phyloP scores from a whole-genome alignment of 2,113 vertebrate genomes.

The Acinonyx jubatus region DNA sequence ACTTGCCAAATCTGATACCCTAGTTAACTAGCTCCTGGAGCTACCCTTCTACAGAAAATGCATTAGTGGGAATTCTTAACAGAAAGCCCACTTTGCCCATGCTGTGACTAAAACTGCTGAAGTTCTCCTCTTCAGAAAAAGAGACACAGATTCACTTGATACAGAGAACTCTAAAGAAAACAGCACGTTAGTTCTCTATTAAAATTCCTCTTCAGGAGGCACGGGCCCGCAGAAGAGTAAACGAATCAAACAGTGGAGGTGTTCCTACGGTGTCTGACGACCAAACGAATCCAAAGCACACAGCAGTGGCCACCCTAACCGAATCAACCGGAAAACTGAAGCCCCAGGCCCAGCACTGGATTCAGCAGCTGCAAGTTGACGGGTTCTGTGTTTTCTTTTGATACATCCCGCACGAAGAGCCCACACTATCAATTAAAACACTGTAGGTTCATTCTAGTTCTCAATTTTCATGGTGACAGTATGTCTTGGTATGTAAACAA shows the following conservation, averaged over 20 bases:
- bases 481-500: not conserved
- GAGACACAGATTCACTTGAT: not conserved
- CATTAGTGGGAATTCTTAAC: constrained; percentile 56
- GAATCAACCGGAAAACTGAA: not conserved
- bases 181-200: not conserved
- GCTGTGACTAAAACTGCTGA: not conserved
- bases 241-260: not conserved
- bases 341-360: not conserved
- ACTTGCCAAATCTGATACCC: constrained; percentile 45
- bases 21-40: constrained; percentile 58
- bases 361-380: not conserved
- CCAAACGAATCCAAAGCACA: not conserved
- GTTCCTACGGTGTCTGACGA: not conserved
- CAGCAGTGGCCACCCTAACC: not conserved
- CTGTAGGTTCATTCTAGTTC: not conserved
- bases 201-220: not conserved
- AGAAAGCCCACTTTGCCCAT: constrained; percentile 48
- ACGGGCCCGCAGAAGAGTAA: not conserved
- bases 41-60: constrained; percentile 50
- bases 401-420: not conserved
- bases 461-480: not conserved
- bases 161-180: not conserved
- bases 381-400: not conserved
- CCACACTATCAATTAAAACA: not conserved
- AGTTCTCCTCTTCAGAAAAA: not conserved